Evolutionary conservation across 2,797 vertebrate genomes (phyloP), one percentile per base, ranked within the genome.

Genomic region (Vultur gryphus): DNA sequence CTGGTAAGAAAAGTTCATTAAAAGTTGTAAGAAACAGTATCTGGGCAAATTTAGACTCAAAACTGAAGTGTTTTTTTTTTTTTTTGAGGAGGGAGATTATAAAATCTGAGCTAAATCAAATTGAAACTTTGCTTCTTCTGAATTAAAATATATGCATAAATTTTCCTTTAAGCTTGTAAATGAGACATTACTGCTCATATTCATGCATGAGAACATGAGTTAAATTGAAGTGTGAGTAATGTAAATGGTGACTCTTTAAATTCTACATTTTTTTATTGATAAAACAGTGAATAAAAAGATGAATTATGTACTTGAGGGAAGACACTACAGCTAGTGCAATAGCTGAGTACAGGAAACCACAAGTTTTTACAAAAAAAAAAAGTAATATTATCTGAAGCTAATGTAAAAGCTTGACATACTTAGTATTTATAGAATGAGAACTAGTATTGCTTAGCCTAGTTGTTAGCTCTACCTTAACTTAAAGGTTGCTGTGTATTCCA

Each of bases 1-100:
- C 98, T 99, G 99, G 99, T 99, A 97, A 99, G 99, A 52, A 67
- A 85, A 90, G 33, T 35, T 88, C 13, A 33, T 54, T 23, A 16
- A 4, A 81, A 82, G 13, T 48, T 79, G 35, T 81, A 35, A 83
- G 51, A 77, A 67, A n/a, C 9, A 48, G 11, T 33, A 52, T 44
- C 35, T 85, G 73, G 55, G 25, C 33, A 83, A 81, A 67, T 61
- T 57, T 46, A 73, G 48, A 33, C 23, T 64, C 48, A 54, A 21
- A 79, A 37, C 6, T 28, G 14, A 57, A 57, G 43, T 13, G 25
- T 3, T 49, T 16, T 39, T 9, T 28, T 48, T 48, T 78, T 55
- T 67, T 23, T 16, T 57, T 16, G 16, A 58, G 51, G 48, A 52
- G 18, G 6, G 4, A 79, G 20, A 46, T 82, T 16, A 16, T 89